Evolutionary conservation across 2,888 invertebrate species (phyloP), one percentile per base, ranked within the genome.

Genomic region (Penaeus monodon): DNA sequence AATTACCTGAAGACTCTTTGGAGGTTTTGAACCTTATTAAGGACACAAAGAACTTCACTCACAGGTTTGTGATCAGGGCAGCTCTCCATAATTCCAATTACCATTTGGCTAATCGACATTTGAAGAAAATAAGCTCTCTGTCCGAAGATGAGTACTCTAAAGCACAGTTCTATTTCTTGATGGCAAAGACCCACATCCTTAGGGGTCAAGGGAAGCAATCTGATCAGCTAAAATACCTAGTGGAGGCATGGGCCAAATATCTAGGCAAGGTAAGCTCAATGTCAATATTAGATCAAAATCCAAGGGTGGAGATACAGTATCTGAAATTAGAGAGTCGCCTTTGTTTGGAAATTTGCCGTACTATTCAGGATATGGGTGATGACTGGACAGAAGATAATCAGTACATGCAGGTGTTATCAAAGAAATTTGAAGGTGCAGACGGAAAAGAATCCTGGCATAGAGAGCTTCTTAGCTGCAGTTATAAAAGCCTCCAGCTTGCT

Each of bases 191-290:
- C 22, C 81, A 63, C 63, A 81, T 90, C 33, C 64, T 85, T n/a
- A 78, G 87, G 68, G 85, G 83, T 33, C 77, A 66, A n/a, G 38
- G 78, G 8, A 90, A 85, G 22, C 81, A 79, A 17, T 24, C 63
- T 33, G 77, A 73, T n/a, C 80, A 73, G 22, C 73, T 90, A 27
- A 81, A 87, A 63, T 81, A 83, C 68, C 44, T 88, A 8, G 85
- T 90, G 66, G 88, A 90, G 49, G 88, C 85, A n/a, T 90, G 90
- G 90, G 73, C 79, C 29, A 88, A 84, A 64, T 85, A 65, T 44
- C 63, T 90, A 24, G 88, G 88, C 12, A 88, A 86, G 73, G 88
- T 90, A 38, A 81, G 68, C 68, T 49, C 29, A 66, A 73, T 84
- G 66, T 22, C 78, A 63, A 63, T 85, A 20, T 33, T 86, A 33